Base-by-base conservation (phyloP, 2,888 invertebrate species). In the Eledone cirrhosa region DNA sequence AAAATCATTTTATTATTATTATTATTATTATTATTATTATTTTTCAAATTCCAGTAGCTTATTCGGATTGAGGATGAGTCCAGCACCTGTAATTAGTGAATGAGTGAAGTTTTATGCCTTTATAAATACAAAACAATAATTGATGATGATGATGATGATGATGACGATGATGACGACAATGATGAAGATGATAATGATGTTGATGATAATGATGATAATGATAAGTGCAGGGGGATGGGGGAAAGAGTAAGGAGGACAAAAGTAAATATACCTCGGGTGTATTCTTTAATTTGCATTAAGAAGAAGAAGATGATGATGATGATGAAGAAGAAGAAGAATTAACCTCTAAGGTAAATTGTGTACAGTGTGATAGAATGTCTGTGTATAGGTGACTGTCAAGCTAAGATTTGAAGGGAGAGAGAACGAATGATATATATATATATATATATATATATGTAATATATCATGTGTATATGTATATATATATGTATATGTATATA, bases 61-160 rank as follows among this genome's bases (percentile, higher is more conserved):
- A 72, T 33, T n/a, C n/a, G 31, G 41, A 72, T 72, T 72, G 72
- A 72, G 72, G 72, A 41, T 72, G 72, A 69, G 69, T 69, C 69
- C 69, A 69, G 33, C 69, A 69, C 69, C 29, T 69, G 69, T n/a
- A 72, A 72, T 72, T 72, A 72, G 72, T 72, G 72, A 33, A 72
- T 72, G 33, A 33, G 33, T 72, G 72, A 72, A 29, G 31, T 41
- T 41, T 41, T 72, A 72, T 72, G 72, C 72, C 72, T 72, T 72
- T 72, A 72, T 72, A 72, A 33, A 29, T 41, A 72, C n/a, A 33
- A 33, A 19, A 72, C 33, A 31, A 72, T 41, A 31, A 69, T 41
- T 41, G 3, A 41, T 41, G 41, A 41, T 41, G 41, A 41, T 33
- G 33, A 33, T 8, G 33, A 3, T 33, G 33, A 33, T 33, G 33